phyloP scores from a whole-genome alignment of 2,888 invertebrate species.

The Acleris holmiana region DNA sequence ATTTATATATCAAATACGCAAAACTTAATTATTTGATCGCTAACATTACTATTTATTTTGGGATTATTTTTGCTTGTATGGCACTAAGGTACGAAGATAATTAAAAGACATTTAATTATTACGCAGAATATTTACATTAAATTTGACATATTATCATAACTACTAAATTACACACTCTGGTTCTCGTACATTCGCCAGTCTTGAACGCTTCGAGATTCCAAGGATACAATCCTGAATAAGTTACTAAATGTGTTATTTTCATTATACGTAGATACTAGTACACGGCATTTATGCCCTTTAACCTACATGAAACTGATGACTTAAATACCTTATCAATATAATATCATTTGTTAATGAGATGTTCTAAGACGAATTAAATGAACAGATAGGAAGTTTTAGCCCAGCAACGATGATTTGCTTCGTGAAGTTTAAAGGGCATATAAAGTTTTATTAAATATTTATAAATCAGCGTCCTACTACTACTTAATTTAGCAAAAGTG shows the following conservation, averaged over 20 bases:
- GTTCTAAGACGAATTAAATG: no score
- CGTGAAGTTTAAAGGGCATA: neutral
- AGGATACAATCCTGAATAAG: slow-evolving; percentile 3
- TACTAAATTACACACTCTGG: slow-evolving; percentile 47
- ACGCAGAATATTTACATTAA: slow-evolving; percentile 56
- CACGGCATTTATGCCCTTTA: neutral
- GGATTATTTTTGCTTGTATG: slow-evolving; percentile 32
- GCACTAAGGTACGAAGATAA: slow-evolving; percentile 41
- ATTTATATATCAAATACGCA: slow-evolving; percentile 12
- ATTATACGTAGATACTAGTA: neutral
- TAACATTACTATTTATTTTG: slow-evolving; percentile 40
- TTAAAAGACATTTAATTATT: slow-evolving; percentile 40
- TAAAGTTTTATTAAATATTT: neutral
- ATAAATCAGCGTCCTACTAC: slow-evolving; percentile 24
- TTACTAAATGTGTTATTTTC: neutral
- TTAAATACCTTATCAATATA: no score
- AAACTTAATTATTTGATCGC: slow-evolving; percentile 48
- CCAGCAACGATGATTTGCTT: no score
- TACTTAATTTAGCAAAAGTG: slow-evolving; percentile 38
- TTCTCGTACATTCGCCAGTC: slow-evolving; percentile 49
- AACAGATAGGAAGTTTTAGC: no score
- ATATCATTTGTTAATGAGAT: no score
- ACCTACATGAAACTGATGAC: neutral
- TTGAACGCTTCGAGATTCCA: slow-evolving; percentile 44
- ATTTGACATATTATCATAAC: slow-evolving; percentile 45